These are phyloP conservation scores for Hyles vespertilio DNA, from an alignment of 1,140 invertebrate species.

Conservation along the genomic window DNA sequence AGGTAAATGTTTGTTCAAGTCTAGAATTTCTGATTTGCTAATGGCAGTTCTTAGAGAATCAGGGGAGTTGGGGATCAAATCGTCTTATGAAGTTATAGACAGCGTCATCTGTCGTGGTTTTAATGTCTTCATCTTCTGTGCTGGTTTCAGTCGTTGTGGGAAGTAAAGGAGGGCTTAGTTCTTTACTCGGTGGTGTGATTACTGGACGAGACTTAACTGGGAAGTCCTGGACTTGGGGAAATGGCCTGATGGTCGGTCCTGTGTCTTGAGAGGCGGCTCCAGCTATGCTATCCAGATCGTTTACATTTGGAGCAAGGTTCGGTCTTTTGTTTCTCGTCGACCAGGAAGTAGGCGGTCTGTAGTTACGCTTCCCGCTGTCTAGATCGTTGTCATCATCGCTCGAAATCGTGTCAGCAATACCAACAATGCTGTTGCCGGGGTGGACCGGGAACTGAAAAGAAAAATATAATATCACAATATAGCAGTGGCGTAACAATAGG, in stretches of 20 bases:
- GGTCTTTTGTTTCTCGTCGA: slow-evolving; percentile 32
- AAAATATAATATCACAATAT: slow-evolving; percentile 1
- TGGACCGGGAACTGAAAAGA: slow-evolving; percentile 50
- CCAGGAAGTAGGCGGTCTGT: slow-evolving; percentile 47
- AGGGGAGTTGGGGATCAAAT: slow-evolving; percentile 63
- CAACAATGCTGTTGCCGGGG: slow-evolving; percentile 62
- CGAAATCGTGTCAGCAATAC: slow-evolving; percentile 48
- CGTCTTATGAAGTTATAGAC: slow-evolving; percentile 68
- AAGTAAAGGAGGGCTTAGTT: slow-evolving; percentile 37
- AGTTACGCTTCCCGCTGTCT: slow-evolving; percentile 50
- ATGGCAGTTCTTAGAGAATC: slow-evolving; percentile 56
- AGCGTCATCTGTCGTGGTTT: slow-evolving; percentile 31
- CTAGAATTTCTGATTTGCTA: slow-evolving; percentile 56
- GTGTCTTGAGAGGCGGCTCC: slow-evolving; percentile 31
- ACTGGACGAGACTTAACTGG: slow-evolving; percentile 5
- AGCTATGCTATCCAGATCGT: slow-evolving; percentile 19
- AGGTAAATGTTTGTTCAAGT: slow-evolving; percentile 57
- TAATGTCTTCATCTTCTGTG: slow-evolving; percentile 29
- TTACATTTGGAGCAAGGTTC: slow-evolving; percentile 9
- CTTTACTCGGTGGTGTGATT: slow-evolving; percentile 22
- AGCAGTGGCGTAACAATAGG: no score
- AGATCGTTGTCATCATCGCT: slow-evolving; percentile 45
- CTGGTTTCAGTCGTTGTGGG: slow-evolving; percentile 35
- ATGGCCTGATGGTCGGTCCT: slow-evolving; percentile 28
- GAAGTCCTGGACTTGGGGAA: slow-evolving; percentile 16